Evolutionary conservation across 1,140 invertebrate species (phyloP), one percentile per base, ranked within the genome.

Genomic region (Vanessa tameamea): DNA sequence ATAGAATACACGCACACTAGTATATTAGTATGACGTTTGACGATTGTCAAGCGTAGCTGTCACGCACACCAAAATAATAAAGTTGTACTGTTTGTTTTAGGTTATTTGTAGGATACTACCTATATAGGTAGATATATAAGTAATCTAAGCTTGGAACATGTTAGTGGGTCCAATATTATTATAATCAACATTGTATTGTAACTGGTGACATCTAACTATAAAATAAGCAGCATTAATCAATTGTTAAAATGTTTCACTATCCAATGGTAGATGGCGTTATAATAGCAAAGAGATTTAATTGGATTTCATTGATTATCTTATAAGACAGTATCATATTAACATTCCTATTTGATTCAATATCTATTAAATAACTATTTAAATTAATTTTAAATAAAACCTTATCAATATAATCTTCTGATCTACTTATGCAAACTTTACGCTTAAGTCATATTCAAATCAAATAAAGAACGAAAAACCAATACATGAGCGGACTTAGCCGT

Each of bases 211-310:
- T 59, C 55, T 59, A 59, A 9, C 55, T 23, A 57, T 12, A 4
- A 59, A 59, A 26, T 13, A 13, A 59, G 6, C 0, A 59, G 15
- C 11, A 13, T 59, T 11, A n/a, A 26, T 59, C 23, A 8, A 59
- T 59, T 26, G 12, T 59, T 13, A 26, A 20, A 53, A 53, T 57
- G 6, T 23, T 9, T 11, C 23, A 26, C 79, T 81, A 85, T 73
- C 80, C 71, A 37, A 61, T 70, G 66, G 72, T 23, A 87, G 82
- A 82, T 87, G 81, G 79, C 85, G 74, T 74, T 79, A 64, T 37
- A 59, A 43, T 69, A 47, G 15, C n/a, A 72, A 69, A 43, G 51
- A 64, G 26, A 50, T 53, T 48, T 2, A 20, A 63, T 13, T 3
- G 47, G 8, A 23, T 64, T 48, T 50, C 5, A 5, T 51, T n/a